Evolutionary conservation across 2,888 invertebrate species (phyloP), one percentile per base, ranked within the genome.

Genomic region (Quadroppia sp.): DNA sequence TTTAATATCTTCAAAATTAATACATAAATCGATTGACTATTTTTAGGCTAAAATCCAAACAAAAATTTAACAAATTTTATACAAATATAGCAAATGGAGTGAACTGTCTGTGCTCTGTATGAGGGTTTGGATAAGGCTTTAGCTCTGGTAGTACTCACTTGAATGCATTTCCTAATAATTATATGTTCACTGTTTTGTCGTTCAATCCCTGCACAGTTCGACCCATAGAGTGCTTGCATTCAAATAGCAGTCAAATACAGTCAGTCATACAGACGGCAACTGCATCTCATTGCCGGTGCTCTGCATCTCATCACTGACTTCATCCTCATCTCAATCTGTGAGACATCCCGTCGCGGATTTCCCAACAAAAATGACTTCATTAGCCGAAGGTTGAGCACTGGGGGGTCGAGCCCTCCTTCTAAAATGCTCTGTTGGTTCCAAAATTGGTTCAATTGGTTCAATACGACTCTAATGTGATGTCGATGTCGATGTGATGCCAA

Each of bases 301-400:
- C 17, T 32, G 48, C 48, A 48, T 15, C 17, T 30, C 61, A 67
- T 67, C 67, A n/a, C 67, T 67, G 25, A 40, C 67, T 42, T 23
- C 40, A 67, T 67, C 67, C 67, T 40, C 67, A 42, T 40, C 67
- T 67, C 25, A 67, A 42, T 40, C 67, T 67, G 67, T 11, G 23
- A 67, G 67, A 42, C 67, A 67, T 42, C 67, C 67, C 67, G 67
- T 36, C 15, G 67, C 40, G 67, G 67, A 67, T 67, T 67, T 67
- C 42, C 67, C 67, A 40, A 67, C 67, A 67, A 67, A 67, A 67
- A 67, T 67, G 67, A 67, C 67, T 67, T 67, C 67, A 67, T 67
- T 67, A 67, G 67, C 67, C 25, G 36, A 36, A 40, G 67, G 40
- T 40, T 67, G 40, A 67, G 32, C 67, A 67, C 36, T 67, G 30